Conservation (phyloP, 2,797 vertebrate genomes). For the Sebastes minor region DNA sequence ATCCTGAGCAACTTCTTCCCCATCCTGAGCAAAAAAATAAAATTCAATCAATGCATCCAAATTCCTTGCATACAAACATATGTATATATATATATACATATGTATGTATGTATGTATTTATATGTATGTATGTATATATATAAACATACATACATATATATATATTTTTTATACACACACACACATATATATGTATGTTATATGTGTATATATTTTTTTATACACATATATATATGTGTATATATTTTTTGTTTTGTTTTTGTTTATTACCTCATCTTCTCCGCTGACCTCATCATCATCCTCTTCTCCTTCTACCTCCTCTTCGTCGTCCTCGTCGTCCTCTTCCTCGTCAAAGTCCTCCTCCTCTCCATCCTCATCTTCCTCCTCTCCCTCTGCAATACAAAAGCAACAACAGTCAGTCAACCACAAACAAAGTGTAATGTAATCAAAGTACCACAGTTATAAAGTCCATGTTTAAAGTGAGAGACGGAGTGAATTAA, state of each 20-base stretch:
- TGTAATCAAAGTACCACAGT: background rate
- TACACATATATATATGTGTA: background rate
- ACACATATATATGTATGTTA: no score
- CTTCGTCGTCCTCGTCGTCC: conserved; percentile 87
- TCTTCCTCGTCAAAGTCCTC: conserved; percentile 88
- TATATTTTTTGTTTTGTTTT: no score
- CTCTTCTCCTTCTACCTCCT: conserved; percentile 87
- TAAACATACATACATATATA: no score
- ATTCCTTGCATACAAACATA: background rate
- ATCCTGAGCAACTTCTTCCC: conserved; percentile 87
- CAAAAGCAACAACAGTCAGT: background rate
- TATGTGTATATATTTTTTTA: no score
- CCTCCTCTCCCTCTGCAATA: conserved; percentile 85
- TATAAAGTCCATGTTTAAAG: background rate
- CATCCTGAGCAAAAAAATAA: conserved; percentile 69
- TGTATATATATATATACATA: no score
- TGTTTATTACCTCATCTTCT: conserved; percentile 85
- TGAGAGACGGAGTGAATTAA: background rate
- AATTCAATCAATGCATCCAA: background rate
- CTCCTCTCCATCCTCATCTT: conserved; percentile 87
- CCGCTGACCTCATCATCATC: conserved; percentile 91
- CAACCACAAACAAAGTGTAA: background rate
- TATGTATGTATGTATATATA: no score
- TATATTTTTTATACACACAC: no score
- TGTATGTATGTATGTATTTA: no score